These are phyloP conservation scores for Toxotes lorentzi DNA, from an alignment of 2,797 vertebrate genomes.

Conservation along the genomic window DNA sequence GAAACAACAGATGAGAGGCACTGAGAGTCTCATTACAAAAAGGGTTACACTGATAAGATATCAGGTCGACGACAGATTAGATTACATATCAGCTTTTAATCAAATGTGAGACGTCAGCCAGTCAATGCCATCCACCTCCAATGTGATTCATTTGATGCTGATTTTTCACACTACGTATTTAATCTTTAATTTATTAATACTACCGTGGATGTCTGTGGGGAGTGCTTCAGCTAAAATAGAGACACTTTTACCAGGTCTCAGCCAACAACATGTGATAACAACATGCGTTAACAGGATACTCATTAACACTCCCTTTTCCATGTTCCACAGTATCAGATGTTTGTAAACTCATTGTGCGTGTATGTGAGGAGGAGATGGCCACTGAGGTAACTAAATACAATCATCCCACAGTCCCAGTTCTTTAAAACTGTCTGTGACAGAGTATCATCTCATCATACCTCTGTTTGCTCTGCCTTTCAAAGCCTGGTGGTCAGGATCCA, in stretches of 20 bases:
- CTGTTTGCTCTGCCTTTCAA: neutral
- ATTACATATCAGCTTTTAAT: slow-evolving; percentile 18
- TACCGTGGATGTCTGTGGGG: neutral
- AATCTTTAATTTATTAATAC: neutral
- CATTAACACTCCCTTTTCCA: slow-evolving; percentile 22
- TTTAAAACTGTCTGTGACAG: neutral
- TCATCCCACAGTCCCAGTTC: neutral
- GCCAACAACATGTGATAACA: neutral
- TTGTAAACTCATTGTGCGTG: slow-evolving; percentile 40
- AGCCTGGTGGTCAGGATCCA: neutral
- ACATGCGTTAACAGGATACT: neutral
- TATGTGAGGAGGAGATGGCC: neutral
- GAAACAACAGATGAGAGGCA: slow-evolving; percentile 30
- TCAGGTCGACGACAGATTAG: slow-evolving; percentile 11
- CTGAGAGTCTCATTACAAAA: slow-evolving; percentile 11
- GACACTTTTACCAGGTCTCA: neutral
- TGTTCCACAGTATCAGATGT: slow-evolving; percentile 24
- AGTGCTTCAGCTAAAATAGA: slow-evolving; percentile 6
- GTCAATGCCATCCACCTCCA: neutral
- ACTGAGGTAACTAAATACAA: slow-evolving; percentile 42
- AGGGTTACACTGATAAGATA: slow-evolving; percentile 17
- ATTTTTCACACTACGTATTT: neutral
- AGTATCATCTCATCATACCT: neutral
- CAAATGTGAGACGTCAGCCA: neutral
- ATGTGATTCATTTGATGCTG: neutral